A percentile compares a stretch with the other conserved stretches of the same genome.
Conservation (phyloP, 92 coral and sea anemone species). For the Porites cylindrica region DNA sequence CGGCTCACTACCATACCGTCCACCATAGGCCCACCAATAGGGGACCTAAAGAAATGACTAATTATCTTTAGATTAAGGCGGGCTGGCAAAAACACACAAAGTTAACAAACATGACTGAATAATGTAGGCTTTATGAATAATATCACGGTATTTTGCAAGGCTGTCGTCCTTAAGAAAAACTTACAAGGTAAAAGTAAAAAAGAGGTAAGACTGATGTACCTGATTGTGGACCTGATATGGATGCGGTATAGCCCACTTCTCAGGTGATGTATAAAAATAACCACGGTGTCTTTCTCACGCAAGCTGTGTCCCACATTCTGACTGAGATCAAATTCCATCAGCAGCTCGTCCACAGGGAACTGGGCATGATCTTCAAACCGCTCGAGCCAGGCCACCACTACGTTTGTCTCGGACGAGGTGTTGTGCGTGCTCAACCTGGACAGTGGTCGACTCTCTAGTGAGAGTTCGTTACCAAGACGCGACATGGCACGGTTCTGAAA, state of each 20-base stretch:
- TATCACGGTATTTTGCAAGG: no score
- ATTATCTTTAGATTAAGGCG: no score
- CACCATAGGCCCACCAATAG: constrained; percentile 98
- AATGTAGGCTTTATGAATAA: no score
- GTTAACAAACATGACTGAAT: no score
- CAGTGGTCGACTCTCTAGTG: constrained; percentile 79
- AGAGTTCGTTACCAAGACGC: constrained; percentile 43
- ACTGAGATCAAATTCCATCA: constrained; percentile 87
- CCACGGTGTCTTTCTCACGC: constrained; percentile 90
- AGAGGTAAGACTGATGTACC: constrained; percentile 35
- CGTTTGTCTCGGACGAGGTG: constrained; percentile 94
- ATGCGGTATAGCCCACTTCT: constrained; percentile 94
- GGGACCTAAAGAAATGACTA: constrained; percentile 67
- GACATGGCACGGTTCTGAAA: constrained; percentile 34
- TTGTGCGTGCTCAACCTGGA: constrained; percentile 91
- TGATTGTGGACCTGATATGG: constrained; percentile 92
- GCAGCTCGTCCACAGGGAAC: constrained; percentile 91
- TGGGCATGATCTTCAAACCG: constrained; percentile 90
- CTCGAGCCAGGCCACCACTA: constrained; percentile 96
- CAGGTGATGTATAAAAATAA: constrained; percentile 89
- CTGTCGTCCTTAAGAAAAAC: no score
- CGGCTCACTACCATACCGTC: constrained; percentile 99
- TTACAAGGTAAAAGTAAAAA: no score
- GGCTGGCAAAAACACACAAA: no score
- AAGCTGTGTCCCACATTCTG: constrained; percentile 66